Percentiles rank a stretch among this genome's conserved stretches.
Evolutionary conservation across 1,140 invertebrate species (phyloP).

Genomic region (Druon quercuslanigerum): DNA sequence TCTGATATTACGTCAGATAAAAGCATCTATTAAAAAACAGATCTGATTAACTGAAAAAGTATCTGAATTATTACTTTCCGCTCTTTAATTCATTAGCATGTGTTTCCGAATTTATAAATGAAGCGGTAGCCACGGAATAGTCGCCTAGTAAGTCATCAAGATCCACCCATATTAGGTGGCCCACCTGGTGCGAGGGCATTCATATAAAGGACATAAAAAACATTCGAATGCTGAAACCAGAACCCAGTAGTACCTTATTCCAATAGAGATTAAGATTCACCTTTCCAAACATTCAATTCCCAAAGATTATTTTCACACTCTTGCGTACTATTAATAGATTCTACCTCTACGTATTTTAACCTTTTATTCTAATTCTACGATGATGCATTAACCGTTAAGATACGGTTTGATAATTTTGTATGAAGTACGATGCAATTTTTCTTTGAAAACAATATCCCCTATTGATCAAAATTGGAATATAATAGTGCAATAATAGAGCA

Average conservation of each 20-base stretch:
- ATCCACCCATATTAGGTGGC: constrained; percentile 19
- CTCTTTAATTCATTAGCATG: constrained; percentile 2
- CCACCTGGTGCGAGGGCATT: constrained; percentile 15
- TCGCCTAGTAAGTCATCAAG: constrained; percentile 21
- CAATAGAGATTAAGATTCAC: not conserved
- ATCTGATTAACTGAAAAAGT: not conserved
- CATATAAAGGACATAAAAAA: constrained; percentile 12
- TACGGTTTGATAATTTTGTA: too few species aligned
- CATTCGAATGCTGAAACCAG: not conserved
- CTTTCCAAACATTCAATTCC: constrained; percentile 4
- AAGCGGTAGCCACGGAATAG: constrained; percentile 15
- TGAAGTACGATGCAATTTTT: not conserved
- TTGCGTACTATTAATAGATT: not conserved
- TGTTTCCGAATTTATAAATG: constrained; percentile 16
- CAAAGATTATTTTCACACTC: not conserved
- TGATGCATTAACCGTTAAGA: too few species aligned
- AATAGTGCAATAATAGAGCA: too few species aligned
- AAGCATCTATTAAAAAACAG: not conserved
- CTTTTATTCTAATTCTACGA: too few species aligned
- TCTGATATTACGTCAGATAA: too few species aligned
- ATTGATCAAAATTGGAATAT: too few species aligned
- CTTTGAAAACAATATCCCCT: not conserved
- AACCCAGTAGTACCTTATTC: not conserved
- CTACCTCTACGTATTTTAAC: too few species aligned
- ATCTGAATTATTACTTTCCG: not conserved